Percentiles rank a stretch among this genome's conserved stretches.
Evolutionary conservation across 2,113 vertebrate species (phyloP).

Genomic region (Cavia porcellus): DNA sequence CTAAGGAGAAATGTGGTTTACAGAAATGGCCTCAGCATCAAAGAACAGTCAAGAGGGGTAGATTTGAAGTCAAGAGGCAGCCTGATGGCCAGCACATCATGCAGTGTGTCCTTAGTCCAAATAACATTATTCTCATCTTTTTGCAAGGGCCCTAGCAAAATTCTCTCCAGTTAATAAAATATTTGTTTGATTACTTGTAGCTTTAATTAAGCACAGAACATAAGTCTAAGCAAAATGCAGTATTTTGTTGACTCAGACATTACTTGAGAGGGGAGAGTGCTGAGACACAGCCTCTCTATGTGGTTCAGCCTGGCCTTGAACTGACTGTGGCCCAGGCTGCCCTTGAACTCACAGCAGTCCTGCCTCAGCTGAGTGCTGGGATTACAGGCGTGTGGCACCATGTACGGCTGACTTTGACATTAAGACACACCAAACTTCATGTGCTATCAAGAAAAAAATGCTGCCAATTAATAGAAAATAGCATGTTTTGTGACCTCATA

Average conservation of each 20-base stretch:
- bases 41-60: constrained; percentile 8
- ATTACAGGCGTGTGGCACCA: not conserved
- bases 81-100: not conserved
- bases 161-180: constrained; percentile 38
- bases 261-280: not conserved
- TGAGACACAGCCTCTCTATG: not conserved
- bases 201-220: constrained; percentile 32
- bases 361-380: not conserved
- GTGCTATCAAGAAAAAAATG: not conserved
- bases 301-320: not conserved
- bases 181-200: not conserved
- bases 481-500: not conserved
- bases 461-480: not conserved
- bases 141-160: not conserved
- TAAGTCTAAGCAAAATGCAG: not conserved
- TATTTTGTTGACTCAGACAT: not conserved
- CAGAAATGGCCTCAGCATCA: not conserved
- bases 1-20: not conserved
- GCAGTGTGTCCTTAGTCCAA: not conserved
- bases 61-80: not conserved
- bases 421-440: not conserved
- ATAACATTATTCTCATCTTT: not conserved
- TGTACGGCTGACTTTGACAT: not conserved
- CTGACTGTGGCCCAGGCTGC: not conserved
- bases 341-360: not conserved